Conservation (phyloP, 2,113 vertebrate species). For the human (Homo sapiens) region GRCh38 chr11:127926501-127927000, state of each 20-base stretch:
- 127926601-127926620: slow-evolving; percentile 14
- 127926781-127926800: slow-evolving; percentile 64
- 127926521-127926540: slow-evolving; percentile 7
- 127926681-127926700: slow-evolving; percentile 54
- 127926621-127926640: slow-evolving; percentile 42
- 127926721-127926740: slow-evolving; percentile 66
- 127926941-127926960: background rate
- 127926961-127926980: background rate
- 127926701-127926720: slow-evolving; percentile 32
- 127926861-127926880: background rate
- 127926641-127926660: slow-evolving; percentile 40
- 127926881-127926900: fast-evolving
- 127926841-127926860: background rate
- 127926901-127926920: background rate
- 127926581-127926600: slow-evolving; percentile 64
- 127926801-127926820: slow-evolving; percentile 31
- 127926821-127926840: background rate
- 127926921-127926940: background rate
- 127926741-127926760: slow-evolving; percentile 65
- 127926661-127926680: slow-evolving; percentile 65
- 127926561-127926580: background rate
- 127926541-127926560: slow-evolving; percentile 10
- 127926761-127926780: slow-evolving; percentile 62
- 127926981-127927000: background rate
- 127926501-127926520: background rate